Conservation (phyloP, 2,888 invertebrate species). For the Clostera curtula region DNA sequence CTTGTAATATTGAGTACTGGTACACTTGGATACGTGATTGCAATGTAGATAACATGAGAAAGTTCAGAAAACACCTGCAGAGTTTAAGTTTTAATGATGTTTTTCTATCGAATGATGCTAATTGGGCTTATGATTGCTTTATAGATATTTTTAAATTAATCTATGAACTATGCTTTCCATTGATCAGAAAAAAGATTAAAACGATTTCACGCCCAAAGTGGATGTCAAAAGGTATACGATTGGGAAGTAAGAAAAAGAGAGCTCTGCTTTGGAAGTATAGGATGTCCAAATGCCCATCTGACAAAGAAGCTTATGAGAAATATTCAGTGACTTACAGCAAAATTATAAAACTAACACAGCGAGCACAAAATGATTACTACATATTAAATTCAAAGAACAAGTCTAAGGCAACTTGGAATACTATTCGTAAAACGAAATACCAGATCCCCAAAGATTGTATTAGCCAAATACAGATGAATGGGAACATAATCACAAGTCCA, state of each 20-base stretch:
- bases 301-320: neutral
- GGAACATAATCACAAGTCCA: constrained; percentile 1
- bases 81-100: constrained; percentile 1
- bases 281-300: neutral
- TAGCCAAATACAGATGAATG: neutral
- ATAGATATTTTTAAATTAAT: constrained; percentile 1
- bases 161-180: constrained; percentile 5
- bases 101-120: neutral
- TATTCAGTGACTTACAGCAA: no score
- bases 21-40: constrained; percentile 1
- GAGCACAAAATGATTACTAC: neutral
- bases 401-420: constrained; percentile 1
- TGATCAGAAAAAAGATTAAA: constrained; percentile 2
- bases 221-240: constrained; percentile 3
- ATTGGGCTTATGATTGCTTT: constrained; percentile 4
- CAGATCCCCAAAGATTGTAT: constrained; percentile 1
- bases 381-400: neutral
- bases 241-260: constrained; percentile 3
- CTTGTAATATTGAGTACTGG: constrained; percentile 1
- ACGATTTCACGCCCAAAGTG: constrained; percentile 1
- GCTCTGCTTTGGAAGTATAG: constrained; percentile 4
- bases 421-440: constrained; percentile 1
- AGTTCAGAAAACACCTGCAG: constrained; percentile 1
- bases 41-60: constrained; percentile 1
- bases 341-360: constrained; percentile 1